phyloP scores from a whole-genome alignment of 2,797 vertebrate species.

The Pangasius mekongensis region DNA sequence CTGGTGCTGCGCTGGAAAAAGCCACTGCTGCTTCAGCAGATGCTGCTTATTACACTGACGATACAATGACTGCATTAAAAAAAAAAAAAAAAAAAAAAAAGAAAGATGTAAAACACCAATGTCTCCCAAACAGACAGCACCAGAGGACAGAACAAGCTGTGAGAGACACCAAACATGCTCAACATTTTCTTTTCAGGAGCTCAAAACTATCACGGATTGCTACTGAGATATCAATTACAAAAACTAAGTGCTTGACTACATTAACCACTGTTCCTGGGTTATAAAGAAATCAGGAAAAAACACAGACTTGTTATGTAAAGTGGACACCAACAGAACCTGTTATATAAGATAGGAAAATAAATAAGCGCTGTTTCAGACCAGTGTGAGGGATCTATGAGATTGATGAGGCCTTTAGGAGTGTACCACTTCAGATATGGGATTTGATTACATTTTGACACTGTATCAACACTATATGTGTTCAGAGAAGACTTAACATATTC shows the following conservation, averaged over 20 bases:
- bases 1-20: slow-evolving; percentile 6
- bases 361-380: slow-evolving; percentile 13
- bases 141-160: neutral
- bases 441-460: slow-evolving; percentile 12
- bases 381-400: slow-evolving; percentile 34
- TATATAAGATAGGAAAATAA: slow-evolving; percentile 21
- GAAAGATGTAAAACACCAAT: neutral
- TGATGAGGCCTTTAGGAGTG: slow-evolving; percentile 47
- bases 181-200: neutral
- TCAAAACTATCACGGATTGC: neutral
- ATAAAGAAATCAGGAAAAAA: slow-evolving; percentile 16
- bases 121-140: neutral
- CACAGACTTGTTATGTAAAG: neutral
- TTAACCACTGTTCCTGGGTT: neutral
- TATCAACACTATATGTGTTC: slow-evolving; percentile 10
- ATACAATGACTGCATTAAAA: neutral
- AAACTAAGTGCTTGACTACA: neutral
- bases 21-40: slow-evolving; percentile 20
- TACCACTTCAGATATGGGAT: slow-evolving; percentile 37
- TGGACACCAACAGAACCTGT: slow-evolving; percentile 16
- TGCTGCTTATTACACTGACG: neutral
- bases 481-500: slow-evolving; percentile 13
- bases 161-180: neutral
- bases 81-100: neutral
- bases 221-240: neutral